phyloP scores from a whole-genome alignment of 2,113 vertebrate genomes.

The human (Homo sapiens) region DNA sequence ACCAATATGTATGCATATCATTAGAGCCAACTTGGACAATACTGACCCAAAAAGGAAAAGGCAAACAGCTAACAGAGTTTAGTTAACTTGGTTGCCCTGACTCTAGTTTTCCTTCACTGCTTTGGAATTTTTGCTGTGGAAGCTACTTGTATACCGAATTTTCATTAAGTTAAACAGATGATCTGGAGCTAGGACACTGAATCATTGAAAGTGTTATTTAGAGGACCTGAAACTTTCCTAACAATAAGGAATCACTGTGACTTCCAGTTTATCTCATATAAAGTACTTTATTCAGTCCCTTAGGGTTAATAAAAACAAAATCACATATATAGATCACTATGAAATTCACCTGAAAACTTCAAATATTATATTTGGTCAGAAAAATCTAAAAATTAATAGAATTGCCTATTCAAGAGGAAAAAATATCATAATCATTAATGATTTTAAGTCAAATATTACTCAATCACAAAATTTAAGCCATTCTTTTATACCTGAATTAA shows the following conservation, averaged over 20 bases:
- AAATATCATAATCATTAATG: slow-evolving; percentile 6
- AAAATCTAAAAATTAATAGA: not conserved
- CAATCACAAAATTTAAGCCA: not conserved
- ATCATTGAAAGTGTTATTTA: not conserved
- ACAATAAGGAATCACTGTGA: not conserved
- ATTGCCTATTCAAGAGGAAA: not conserved
- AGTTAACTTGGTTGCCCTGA: not conserved
- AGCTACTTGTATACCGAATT: not conserved
- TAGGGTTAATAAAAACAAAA: slow-evolving; percentile 1
- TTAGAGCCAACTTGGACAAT: not conserved
- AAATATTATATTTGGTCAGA: not conserved
- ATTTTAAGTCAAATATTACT: not conserved
- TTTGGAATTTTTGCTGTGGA: not conserved
- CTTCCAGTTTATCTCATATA: not conserved
- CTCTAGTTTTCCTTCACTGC: not conserved
- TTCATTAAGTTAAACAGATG: not conserved
- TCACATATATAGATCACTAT: not conserved
- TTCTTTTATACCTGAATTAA: slow-evolving; percentile 22
- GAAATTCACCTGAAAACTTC: not conserved
- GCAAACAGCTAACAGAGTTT: not conserved
- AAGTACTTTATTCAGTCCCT: not conserved
- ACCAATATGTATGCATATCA: not conserved
- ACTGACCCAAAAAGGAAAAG: not conserved
- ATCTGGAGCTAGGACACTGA: not conserved
- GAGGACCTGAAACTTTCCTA: not conserved